Evolutionary conservation across 2,888 invertebrate genomes (phyloP), one percentile per base, ranked within the genome.

Genomic region (Plagodis pulveraria): DNA sequence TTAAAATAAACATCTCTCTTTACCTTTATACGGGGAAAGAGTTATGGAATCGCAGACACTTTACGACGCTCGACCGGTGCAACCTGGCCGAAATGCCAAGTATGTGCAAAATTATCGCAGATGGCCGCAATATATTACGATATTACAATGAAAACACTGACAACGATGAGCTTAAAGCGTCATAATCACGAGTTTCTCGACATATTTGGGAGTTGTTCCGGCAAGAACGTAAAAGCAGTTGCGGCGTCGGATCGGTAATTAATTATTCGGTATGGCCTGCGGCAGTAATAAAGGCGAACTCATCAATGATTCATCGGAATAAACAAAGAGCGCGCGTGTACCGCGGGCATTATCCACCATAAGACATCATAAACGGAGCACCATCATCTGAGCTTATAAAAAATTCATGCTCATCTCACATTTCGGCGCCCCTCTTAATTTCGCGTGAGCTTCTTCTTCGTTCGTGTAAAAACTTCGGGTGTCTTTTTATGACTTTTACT

Each of bases 401-500:
- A 91, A 90, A 92, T 92, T 92, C 92, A 92, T 91, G 84, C 86
- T 91, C 91, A 92, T 92, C 92, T 91, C 89, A 91, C 91, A 91
- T 91, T 91, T 92, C 91, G 90, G 86, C 89, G 89, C 91, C 92
- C 92, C 89, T 91, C 92, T 92, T 92, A 92, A 92, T 92, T 92
- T 91, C 91, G 88, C 89, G 88, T 88, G 90, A 86, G 90, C 83
- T 80, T 89, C 89, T 89, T 86, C 91, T 91, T 86, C 88, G 85
- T 89, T 87, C 90, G 90, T 91, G 91, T 91, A 91, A 91, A 91
- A 91, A 92, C 92, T 92, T 92, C 89, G 92, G 91, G 91, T 91
- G 91, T 89, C 91, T 92, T 91, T 92, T 92, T 92, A 92, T 92
- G 92, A 91, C 92, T 92, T 91, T 92, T 92, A 92, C 91, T 92